Conservation (phyloP, 1,140 invertebrate genomes). For the Calliopsis andreniformis region DNA sequence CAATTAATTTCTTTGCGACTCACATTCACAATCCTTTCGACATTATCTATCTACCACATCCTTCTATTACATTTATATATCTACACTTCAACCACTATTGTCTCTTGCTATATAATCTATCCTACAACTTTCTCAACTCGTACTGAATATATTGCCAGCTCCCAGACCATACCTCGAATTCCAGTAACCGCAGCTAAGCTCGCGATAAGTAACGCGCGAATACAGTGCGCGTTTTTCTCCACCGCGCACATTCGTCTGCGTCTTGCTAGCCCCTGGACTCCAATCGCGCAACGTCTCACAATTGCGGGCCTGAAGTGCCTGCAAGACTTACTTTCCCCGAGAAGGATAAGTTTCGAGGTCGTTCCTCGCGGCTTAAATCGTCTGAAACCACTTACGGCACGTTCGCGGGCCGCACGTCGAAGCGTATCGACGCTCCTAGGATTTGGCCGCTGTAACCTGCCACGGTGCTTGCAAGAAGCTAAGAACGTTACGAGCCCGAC, state of each 20-base stretch:
- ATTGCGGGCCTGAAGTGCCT: background rate
- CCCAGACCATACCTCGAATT: too few relatives aligned
- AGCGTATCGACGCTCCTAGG: slow-evolving; percentile 30
- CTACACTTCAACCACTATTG: too few relatives aligned
- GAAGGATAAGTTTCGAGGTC: slow-evolving; percentile 46
- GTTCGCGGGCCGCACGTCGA: slow-evolving; percentile 25
- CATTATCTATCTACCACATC: too few relatives aligned
- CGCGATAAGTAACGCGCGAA: too few relatives aligned
- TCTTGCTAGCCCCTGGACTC: slow-evolving; percentile 1
- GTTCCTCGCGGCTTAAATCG: slow-evolving; percentile 39
- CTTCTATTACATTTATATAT: too few relatives aligned
- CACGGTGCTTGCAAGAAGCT: slow-evolving; percentile 44
- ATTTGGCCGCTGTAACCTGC: slow-evolving; percentile 26
- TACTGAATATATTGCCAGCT: too few relatives aligned
- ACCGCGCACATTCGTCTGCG: background rate
- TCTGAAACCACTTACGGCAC: slow-evolving; percentile 27
- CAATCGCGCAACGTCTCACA: slow-evolving; percentile 17
- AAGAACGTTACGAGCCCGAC: slow-evolving; percentile 29
- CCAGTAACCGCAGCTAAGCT: too few relatives aligned
- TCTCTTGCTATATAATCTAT: too few relatives aligned
- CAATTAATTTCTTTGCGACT: too few relatives aligned
- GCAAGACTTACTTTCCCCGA: slow-evolving; percentile 7
- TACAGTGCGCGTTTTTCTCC: too few relatives aligned
- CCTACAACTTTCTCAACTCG: too few relatives aligned
- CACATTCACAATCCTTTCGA: too few relatives aligned